Percentiles rank a stretch among this genome's conserved stretches.
phyloP scores from a whole-genome alignment of 1,140 invertebrate genomes.

The Dendroctonus ponderosae region DNA sequence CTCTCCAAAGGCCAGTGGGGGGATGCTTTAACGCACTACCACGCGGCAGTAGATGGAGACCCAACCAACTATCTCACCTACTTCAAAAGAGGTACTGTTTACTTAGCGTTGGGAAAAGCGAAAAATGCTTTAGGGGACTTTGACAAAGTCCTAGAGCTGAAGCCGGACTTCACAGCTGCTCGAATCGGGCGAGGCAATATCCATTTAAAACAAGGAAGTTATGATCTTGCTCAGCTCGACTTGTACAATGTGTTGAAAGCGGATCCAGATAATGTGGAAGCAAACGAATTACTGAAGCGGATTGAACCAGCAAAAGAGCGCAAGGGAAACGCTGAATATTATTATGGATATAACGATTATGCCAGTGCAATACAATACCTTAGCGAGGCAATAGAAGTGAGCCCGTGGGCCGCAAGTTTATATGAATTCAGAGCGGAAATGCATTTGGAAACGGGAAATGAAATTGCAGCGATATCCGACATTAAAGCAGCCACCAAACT shows the following conservation, averaged over 20 bases:
- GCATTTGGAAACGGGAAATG: conserved; percentile 76
- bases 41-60: conserved; percentile 96
- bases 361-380: conserved; percentile 68
- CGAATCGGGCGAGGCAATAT: conserved; percentile 83
- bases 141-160: conserved; percentile 86
- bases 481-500: conserved; percentile 88
- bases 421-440: conserved; percentile 84
- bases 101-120: conserved; percentile 93
- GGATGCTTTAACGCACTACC: conserved; percentile 96
- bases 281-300: conserved; percentile 62
- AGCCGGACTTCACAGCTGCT: conserved; percentile 91
- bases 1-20: conserved; percentile 88
- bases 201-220: conserved; percentile 84
- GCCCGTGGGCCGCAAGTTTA: conserved; percentile 84
- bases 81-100: conserved; percentile 93
- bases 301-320: conserved; percentile 67
- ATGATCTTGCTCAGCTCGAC: conserved; percentile 79
- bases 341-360: conserved; percentile 67
- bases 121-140: conserved; percentile 94
- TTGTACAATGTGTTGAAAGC: conserved; percentile 74
- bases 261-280: conserved; percentile 79
- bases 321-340: conserved; percentile 65
- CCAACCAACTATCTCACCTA: conserved; percentile 94
- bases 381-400: conserved; percentile 76
- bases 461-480: conserved; percentile 86